Base-by-base conservation (phyloP, 2,888 invertebrate species). In the Agonum fuliginosum region DNA sequence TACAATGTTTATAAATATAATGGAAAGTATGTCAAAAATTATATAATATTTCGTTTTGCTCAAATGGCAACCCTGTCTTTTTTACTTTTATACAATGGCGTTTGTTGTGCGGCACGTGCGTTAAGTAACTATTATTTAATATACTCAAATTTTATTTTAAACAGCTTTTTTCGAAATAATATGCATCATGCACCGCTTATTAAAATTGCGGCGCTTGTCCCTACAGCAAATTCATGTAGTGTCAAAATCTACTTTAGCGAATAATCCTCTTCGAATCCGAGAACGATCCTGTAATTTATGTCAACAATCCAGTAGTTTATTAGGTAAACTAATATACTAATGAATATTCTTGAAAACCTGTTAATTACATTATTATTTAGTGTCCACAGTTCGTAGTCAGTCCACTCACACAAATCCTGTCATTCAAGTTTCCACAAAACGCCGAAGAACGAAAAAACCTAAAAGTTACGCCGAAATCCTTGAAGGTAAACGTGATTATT, bases 401-500 rank as follows among this genome's bases (percentile, higher is more conserved):
- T 85, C 85, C 2, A 85, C 84, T 12, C 80, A 81, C 73, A 82
- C 82, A 19, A 83, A 81, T 79, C 81, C 84, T 10, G 82, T 77
- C 8, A 80, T 79, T 51, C 83, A 78, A 82, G 80, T 46, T 79
- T 81, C 22, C 78, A 79, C 41, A 82, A 80, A 27, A 70, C 78
- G 74, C 83, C 82, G 75, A 83, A 82, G 78, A 79, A 82, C 72
- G 75, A 80, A 37, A 82, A 82, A 76, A 75, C 85, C 83, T 70
- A 89, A 90, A 81, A 91, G 91, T 83, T 93, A 91, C 87, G 90
- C 91, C 6, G 93, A 94, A 83, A 85, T 93, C 5, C 85, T 93
- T 79, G 91, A 93, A 89, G 92, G 93, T 93, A 86, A 81, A 84
- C 8, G 30, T 81, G 37, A 27, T 30, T 76, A 67, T 46, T 70